phyloP scores from a whole-genome alignment of 2,888 invertebrate genomes.

The Aspidiotus destructor region DNA sequence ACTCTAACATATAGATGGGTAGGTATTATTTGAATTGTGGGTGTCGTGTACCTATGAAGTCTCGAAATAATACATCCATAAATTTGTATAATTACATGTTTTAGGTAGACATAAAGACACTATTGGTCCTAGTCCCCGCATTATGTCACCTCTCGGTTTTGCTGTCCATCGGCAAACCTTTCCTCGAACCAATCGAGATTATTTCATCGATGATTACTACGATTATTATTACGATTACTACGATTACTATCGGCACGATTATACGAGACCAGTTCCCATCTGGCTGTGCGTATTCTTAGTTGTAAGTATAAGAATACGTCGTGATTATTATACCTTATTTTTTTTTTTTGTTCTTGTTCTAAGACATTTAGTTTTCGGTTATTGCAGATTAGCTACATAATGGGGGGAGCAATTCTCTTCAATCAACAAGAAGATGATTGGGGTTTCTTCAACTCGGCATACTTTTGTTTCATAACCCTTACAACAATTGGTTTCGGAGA shows the following conservation, averaged over 20 bases:
- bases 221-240: slow-evolving; percentile 41
- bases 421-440: slow-evolving; percentile 69
- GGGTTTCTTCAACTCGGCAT: slow-evolving; percentile 77
- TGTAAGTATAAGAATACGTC: slow-evolving; percentile 42
- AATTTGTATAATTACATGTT: neutral
- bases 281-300: slow-evolving; percentile 82
- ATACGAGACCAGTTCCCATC: slow-evolving; percentile 69
- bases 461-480: slow-evolving; percentile 87
- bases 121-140: slow-evolving; percentile 47
- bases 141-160: slow-evolving; percentile 60
- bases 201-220: slow-evolving; percentile 38
- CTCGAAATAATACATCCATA: too few species aligned
- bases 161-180: slow-evolving; percentile 53
- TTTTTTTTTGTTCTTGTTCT: neutral
- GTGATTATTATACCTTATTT: neutral
- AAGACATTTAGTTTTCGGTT: neutral
- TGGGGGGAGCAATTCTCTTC: slow-evolving; percentile 79
- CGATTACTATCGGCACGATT: slow-evolving; percentile 53
- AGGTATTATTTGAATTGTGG: too few species aligned
- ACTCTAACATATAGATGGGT: too few species aligned
- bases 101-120: slow-evolving; percentile 29
- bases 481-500: slow-evolving; percentile 91
- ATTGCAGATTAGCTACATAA: slow-evolving; percentile 65
- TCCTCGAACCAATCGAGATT: slow-evolving; percentile 29
- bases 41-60: too few species aligned